A percentile compares a stretch with the other conserved stretches of the same genome.
Evolutionary conservation across 1,140 invertebrate genomes (phyloP).

Genomic region (Spodoptera frugiperda): DNA sequence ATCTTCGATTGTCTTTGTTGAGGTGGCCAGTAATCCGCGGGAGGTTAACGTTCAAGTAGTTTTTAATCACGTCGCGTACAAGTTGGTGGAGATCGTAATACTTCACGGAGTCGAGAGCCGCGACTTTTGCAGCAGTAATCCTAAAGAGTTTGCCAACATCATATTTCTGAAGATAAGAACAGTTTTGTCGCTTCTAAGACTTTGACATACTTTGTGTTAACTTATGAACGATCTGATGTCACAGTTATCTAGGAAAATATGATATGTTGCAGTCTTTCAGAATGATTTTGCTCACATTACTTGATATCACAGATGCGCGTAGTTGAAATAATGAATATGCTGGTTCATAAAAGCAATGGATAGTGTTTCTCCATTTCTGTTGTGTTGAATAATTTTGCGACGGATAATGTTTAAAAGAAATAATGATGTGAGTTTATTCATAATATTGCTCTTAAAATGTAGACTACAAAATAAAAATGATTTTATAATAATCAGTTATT

Average conservation of each 20-base stretch:
- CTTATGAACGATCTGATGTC: constrained; percentile 17
- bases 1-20: neutral
- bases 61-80: constrained; percentile 30
- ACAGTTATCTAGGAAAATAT: neutral
- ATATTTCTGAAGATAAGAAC: constrained; percentile 17
- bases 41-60: constrained; percentile 11
- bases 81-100: neutral
- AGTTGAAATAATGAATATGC: too few species aligned
- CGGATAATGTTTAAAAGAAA: too few species aligned
- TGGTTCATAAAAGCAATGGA: too few species aligned
- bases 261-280: neutral
- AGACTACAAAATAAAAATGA: too few species aligned
- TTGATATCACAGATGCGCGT: too few species aligned
- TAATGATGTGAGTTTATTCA: too few species aligned
- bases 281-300: too few species aligned
- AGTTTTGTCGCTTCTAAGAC: constrained; percentile 18
- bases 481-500: too few species aligned
- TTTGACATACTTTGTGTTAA: constrained; percentile 24
- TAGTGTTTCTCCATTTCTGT: too few species aligned
- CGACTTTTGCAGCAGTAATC: constrained; percentile 21
- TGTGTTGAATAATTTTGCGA: too few species aligned
- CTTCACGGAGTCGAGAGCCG: neutral
- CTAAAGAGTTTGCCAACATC: neutral
- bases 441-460: too few species aligned
- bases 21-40: neutral